Evolutionary conservation across 2,888 invertebrate species (phyloP).

Genomic region (Antheraea yamamai): DNA sequence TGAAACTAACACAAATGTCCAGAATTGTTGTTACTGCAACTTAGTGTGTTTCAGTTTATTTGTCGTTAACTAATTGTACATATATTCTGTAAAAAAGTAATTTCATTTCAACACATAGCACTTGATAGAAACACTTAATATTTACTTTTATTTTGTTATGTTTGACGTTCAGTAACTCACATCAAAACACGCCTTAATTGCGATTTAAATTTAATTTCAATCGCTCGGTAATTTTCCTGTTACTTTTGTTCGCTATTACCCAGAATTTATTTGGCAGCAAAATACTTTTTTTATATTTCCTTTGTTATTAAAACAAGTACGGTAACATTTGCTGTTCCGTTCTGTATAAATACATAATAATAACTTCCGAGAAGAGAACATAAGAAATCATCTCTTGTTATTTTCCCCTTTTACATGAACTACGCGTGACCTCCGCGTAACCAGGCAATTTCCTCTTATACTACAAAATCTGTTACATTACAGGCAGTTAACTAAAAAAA

Average conservation of each 20-base stretch:
- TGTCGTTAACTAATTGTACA: no score
- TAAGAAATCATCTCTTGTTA: background rate
- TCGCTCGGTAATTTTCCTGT: background rate
- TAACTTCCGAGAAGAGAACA: background rate
- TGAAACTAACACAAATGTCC: no score
- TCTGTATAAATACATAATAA: constrained; percentile 6
- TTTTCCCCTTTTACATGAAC: background rate
- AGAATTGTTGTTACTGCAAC: no score
- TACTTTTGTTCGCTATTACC: background rate
- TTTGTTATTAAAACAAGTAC: background rate
- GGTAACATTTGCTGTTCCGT: background rate
- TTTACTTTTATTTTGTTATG: no score
- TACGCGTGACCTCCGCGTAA: background rate
- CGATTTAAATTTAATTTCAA: background rate
- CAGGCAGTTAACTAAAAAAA: background rate
- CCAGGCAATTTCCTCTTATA: background rate
- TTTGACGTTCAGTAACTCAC: no score
- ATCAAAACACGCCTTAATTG: no score
- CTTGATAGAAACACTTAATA: no score
- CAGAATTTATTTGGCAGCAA: background rate
- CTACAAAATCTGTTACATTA: background rate
- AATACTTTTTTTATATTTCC: background rate
- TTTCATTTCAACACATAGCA: no score
- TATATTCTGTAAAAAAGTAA: no score
- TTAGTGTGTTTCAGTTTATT: no score